phyloP scores from a whole-genome alignment of 2,113 vertebrate genomes.

The Ctenomys sociabilis region DNA sequence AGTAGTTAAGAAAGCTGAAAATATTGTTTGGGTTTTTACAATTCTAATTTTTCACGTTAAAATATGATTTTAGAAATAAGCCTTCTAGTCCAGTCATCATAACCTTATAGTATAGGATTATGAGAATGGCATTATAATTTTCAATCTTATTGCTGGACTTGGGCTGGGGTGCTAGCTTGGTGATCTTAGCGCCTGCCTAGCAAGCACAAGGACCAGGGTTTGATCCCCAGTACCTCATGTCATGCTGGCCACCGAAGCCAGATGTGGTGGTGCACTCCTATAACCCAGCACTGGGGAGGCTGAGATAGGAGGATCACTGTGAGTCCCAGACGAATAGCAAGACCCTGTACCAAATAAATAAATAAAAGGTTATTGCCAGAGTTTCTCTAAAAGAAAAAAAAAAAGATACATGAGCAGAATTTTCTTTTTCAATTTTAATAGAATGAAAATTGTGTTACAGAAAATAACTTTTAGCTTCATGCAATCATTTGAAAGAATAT shows the following conservation, averaged over 20 bases:
- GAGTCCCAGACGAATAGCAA: no score
- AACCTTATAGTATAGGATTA: constrained; percentile 38
- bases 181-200: no score
- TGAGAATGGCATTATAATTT: constrained; percentile 24
- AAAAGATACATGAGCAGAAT: constrained; percentile 42
- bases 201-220: no score
- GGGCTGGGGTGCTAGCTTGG: no score
- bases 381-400: constrained; percentile 40
- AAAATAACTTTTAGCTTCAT: constrained; percentile 33
- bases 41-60: constrained; percentile 38
- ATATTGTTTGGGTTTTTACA: neutral
- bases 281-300: no score
- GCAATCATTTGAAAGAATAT: neutral
- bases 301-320: no score
- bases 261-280: no score
- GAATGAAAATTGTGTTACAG: constrained; percentile 24
- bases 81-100: neutral
- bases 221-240: no score
- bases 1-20: constrained; percentile 5
- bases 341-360: no score
- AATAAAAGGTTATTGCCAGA: neutral
- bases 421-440: constrained; percentile 73
- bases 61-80: constrained; percentile 21
- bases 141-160: neutral
- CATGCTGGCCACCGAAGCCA: no score